Evolutionary conservation across 2,888 invertebrate species (phyloP).

Genomic region (Sinohyriopsis cumingii): DNA sequence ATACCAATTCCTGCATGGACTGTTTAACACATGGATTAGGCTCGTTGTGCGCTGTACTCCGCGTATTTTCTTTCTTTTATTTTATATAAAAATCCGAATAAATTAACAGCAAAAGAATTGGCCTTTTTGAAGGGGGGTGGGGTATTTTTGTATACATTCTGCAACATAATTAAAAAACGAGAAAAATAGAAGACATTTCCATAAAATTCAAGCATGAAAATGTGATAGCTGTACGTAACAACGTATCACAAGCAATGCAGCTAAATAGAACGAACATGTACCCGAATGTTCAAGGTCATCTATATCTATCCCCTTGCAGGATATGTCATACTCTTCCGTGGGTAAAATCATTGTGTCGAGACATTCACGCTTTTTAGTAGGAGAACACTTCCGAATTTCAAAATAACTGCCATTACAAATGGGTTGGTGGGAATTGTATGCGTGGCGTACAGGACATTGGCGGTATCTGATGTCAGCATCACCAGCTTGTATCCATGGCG

Average conservation of each 20-base stretch:
- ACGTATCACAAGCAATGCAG: background rate
- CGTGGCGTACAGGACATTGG: constrained; percentile 32
- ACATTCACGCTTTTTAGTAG: constrained; percentile 17
- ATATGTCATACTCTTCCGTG: constrained; percentile 25
- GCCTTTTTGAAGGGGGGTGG: too few species aligned
- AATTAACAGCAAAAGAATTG: too few species aligned
- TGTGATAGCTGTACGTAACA: background rate
- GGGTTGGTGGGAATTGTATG: constrained; percentile 6
- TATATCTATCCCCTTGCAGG: constrained; percentile 43
- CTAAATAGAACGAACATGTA: constrained; percentile 4
- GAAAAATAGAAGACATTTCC: background rate
- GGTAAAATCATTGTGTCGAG: constrained; percentile 13
- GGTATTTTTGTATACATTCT: too few species aligned
- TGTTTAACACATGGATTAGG: too few species aligned
- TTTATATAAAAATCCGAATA: too few species aligned
- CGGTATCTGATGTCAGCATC: constrained; percentile 47
- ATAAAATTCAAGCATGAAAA: background rate
- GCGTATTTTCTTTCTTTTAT: too few species aligned
- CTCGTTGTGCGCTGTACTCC: too few species aligned
- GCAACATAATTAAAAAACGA: too few species aligned
- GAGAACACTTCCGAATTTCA: constrained; percentile 20
- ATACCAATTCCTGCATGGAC: too few species aligned
- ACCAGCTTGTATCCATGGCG: constrained; percentile 54
- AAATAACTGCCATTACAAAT: constrained; percentile 24
- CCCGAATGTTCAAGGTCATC: constrained; percentile 34